Evolutionary conservation across 2,797 vertebrate genomes (phyloP).

Genomic region (Bradypus variegatus): DNA sequence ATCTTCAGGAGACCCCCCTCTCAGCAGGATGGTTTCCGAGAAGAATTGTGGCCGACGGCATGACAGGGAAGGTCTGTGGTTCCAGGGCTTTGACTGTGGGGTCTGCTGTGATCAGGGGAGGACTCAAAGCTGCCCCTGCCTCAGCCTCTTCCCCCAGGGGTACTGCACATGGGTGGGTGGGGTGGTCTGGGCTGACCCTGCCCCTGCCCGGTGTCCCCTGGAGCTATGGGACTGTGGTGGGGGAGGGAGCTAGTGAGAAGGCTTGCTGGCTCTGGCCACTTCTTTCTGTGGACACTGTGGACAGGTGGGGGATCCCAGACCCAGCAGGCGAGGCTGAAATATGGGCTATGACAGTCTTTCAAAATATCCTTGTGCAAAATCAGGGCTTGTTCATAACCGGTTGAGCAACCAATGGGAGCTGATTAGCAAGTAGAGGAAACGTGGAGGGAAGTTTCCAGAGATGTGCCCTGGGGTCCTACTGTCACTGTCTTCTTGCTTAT

Average conservation of each 20-base stretch:
- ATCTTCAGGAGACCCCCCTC: neutral
- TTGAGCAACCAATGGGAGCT: neutral
- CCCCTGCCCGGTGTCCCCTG: rapidly evolving
- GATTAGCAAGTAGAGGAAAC: neutral
- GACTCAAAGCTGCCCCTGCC: no score
- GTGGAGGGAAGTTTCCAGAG: neutral
- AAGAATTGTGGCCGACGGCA: rapidly evolving
- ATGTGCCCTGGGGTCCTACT: rapidly evolving
- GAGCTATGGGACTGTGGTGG: rapidly evolving
- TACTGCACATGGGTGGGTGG: rapidly evolving
- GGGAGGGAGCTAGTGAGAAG: neutral
- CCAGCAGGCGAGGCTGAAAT: neutral
- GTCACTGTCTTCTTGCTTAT: neutral
- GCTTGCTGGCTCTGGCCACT: neutral
- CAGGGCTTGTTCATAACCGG: neutral
- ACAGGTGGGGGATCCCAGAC: neutral
- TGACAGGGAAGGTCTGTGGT: neutral
- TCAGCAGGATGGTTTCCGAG: neutral
- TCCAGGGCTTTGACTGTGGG: neutral
- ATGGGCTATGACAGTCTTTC: neutral
- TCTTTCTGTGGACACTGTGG: rapidly evolving
- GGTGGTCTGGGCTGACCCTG: rapidly evolving
- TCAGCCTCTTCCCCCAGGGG: no score
- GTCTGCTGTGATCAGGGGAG: no score
- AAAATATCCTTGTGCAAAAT: neutral